A percentile compares a stretch with the other conserved stretches of the same genome.
These are phyloP conservation scores for Scaptomyza hsui DNA, from an alignment of 1,140 invertebrate genomes.

Conservation along the genomic window DNA sequence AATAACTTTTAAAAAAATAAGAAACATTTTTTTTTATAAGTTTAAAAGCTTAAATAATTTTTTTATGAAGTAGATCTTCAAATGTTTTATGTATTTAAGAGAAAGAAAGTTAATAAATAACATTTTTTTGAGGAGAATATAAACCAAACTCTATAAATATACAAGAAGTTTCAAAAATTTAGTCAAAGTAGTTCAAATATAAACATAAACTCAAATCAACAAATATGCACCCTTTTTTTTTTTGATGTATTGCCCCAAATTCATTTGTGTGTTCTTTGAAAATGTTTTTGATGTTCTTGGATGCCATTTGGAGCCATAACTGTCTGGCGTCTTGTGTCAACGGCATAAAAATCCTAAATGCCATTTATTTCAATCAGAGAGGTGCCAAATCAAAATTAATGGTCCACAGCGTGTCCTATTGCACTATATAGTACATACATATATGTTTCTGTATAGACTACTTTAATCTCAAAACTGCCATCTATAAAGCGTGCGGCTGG, in stretches of 20 bases:
- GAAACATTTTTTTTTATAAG: too few species aligned
- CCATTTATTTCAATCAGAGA: slow-evolving; percentile 64
- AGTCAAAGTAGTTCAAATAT: too few species aligned
- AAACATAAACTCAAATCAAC: too few species aligned
- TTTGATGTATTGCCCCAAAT: neutral
- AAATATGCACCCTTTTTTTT: neutral
- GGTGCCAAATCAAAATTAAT: slow-evolving; percentile 56
- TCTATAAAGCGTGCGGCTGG: neutral
- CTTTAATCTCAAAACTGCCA: neutral
- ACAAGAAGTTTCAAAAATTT: too few species aligned
- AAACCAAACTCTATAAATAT: too few species aligned
- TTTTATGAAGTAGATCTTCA: too few species aligned
- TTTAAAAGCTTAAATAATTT: too few species aligned
- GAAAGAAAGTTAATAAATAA: too few species aligned
- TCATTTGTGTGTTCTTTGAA: neutral
- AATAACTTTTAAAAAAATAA: too few species aligned
- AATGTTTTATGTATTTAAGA: too few species aligned
- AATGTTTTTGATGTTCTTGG: neutral
- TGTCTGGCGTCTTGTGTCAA: slow-evolving; percentile 39
- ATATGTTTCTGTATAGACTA: slow-evolving; percentile 4
- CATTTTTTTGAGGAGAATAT: too few species aligned
- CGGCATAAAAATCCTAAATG: slow-evolving; percentile 42
- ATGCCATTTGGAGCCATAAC: slow-evolving; percentile 27
- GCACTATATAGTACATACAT: slow-evolving; percentile 39
- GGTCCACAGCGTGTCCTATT: slow-evolving; percentile 51